Evolutionary conservation across 2,888 invertebrate genomes (phyloP).

Genomic region (Ceriagrion tenellum): DNA sequence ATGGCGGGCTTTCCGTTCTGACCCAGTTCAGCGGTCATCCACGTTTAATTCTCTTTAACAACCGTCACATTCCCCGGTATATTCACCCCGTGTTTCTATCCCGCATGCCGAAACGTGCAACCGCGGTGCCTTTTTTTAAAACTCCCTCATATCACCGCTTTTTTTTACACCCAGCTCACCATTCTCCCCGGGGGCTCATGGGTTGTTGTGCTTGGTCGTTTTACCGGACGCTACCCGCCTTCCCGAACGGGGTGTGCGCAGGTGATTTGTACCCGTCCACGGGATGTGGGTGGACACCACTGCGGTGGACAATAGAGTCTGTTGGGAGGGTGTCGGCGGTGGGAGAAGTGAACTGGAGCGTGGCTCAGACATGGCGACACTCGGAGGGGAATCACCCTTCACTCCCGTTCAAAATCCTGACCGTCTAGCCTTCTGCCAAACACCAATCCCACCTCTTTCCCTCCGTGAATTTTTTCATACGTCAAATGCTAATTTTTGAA

Average conservation of each 20-base stretch:
- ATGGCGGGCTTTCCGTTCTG: background rate
- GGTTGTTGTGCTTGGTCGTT: background rate
- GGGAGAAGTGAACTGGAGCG: no score
- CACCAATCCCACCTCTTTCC: no score
- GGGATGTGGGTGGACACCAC: background rate
- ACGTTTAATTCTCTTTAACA: no score
- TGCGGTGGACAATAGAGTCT: background rate
- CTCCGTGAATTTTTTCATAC: no score
- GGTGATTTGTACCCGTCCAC: background rate
- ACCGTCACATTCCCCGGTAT: background rate
- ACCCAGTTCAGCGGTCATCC: background rate
- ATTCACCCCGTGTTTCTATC: background rate
- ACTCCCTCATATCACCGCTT: background rate
- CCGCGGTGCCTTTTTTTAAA: background rate
- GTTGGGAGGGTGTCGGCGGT: no score
- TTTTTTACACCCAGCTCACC: background rate
- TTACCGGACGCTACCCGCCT: no score
- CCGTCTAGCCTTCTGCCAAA: no score
- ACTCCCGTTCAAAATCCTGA: no score
- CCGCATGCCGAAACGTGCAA: background rate
- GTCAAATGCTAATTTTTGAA: no score
- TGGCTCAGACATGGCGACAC: no score
- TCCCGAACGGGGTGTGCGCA: background rate
- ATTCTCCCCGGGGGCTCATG: background rate
- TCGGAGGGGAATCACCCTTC: no score